phyloP scores from a whole-genome alignment of 2,888 invertebrate species.

The Ptilodon capucinus region DNA sequence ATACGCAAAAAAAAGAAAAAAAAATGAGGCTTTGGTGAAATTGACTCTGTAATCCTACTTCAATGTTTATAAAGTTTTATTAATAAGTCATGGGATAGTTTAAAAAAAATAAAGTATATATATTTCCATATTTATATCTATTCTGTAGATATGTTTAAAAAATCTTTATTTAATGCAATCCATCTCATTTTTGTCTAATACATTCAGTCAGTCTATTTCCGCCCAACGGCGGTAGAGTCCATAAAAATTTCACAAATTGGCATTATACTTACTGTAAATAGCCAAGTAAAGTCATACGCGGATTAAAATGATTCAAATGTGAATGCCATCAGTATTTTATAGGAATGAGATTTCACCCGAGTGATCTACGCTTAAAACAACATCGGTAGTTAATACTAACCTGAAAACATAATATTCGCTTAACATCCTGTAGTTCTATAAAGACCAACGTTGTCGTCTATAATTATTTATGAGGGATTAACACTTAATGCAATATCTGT shows the following conservation, averaged over 20 bases:
- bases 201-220: slow-evolving; percentile 41
- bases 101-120: slow-evolving; percentile 36
- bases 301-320: slow-evolving; percentile 5
- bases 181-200: slow-evolving; percentile 32
- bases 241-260: slow-evolving; percentile 29
- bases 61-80: slow-evolving; percentile 6
- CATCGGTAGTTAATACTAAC: slow-evolving; percentile 32
- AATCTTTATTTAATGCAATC: slow-evolving; percentile 49
- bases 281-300: slow-evolving; percentile 9
- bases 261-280: slow-evolving; percentile 17
- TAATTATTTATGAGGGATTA: slow-evolving; percentile 30
- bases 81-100: slow-evolving; percentile 6
- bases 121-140: slow-evolving; percentile 60
- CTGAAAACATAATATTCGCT: slow-evolving; percentile 30
- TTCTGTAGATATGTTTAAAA: slow-evolving; percentile 51
- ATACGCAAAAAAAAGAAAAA: background rate
- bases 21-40: background rate
- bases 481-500: slow-evolving; percentile 67
- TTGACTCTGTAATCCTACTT: slow-evolving; percentile 1
- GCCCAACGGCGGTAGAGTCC: slow-evolving; percentile 19
- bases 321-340: slow-evolving; percentile 12
- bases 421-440: slow-evolving; percentile 38
- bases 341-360: slow-evolving; percentile 38
- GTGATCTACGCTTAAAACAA: slow-evolving; percentile 29
- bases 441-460: slow-evolving; percentile 41